A percentile compares a stretch with the other conserved stretches of the same genome.
phyloP scores from a whole-genome alignment of 2,888 invertebrate genomes.

The Mimumesa dahlbomi region DNA sequence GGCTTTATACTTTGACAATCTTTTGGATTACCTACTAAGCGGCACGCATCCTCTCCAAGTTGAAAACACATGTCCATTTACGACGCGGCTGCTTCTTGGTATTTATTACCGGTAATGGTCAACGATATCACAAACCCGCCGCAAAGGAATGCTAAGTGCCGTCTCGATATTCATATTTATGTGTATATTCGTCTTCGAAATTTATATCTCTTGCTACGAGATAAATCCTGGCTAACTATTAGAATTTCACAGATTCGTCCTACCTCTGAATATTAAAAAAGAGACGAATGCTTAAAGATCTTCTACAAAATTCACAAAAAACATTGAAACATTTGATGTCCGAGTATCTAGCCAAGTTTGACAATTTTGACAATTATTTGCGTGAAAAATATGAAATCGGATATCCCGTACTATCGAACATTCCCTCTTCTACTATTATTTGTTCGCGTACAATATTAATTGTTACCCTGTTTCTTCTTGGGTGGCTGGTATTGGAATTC shows the following conservation, averaged over 20 bases:
- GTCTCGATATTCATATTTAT: background rate
- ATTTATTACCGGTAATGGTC: conserved; percentile 32
- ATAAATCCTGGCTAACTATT: background rate
- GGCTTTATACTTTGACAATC: conserved; percentile 37
- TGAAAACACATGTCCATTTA: conserved; percentile 34
- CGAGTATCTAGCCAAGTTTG: too few species aligned
- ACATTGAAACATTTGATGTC: too few species aligned
- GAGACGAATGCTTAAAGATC: background rate
- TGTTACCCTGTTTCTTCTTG: conserved; percentile 29
- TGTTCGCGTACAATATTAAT: conserved; percentile 29
- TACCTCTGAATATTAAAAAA: background rate
- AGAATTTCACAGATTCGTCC: background rate
- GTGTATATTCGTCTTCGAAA: background rate
- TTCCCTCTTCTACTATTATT: background rate
- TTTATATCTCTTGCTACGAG: background rate
- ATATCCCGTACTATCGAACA: background rate
- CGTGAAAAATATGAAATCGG: too few species aligned
- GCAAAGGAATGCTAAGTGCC: background rate
- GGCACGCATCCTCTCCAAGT: background rate
- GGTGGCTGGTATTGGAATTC: conserved; percentile 8
- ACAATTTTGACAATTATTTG: too few species aligned
- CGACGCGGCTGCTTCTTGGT: conserved; percentile 6
- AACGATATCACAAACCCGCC: conserved; percentile 4
- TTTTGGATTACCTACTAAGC: conserved; percentile 19
- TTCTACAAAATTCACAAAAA: too few species aligned